These are phyloP conservation scores for Liparis tanakae DNA, from an alignment of 2,797 vertebrate species.

Conservation along the genomic window DNA sequence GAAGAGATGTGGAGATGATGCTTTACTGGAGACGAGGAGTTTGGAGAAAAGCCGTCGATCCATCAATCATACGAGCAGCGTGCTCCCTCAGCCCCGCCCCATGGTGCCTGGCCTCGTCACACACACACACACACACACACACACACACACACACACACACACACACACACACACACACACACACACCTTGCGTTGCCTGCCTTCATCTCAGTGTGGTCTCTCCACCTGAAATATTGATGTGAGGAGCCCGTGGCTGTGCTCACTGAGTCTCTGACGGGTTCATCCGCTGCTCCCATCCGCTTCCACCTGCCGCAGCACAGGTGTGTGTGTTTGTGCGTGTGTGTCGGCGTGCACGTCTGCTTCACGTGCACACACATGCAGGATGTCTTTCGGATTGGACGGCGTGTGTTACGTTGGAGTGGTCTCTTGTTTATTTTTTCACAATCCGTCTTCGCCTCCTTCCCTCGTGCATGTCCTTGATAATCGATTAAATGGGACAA, in stretches of 20 bases:
- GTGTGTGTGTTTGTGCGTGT: not conserved
- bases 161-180: not conserved
- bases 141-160: not conserved
- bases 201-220: conserved; percentile 51
- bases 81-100: conserved; percentile 17
- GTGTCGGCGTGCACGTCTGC: not conserved
- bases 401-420: too few relatives aligned
- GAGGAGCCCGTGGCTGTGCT: conserved; percentile 16
- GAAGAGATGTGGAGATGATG: conserved; percentile 2
- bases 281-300: conserved; percentile 9
- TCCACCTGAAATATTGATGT: conserved; percentile 61
- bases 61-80: conserved; percentile 22
- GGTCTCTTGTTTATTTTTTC: too few relatives aligned
- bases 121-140: too few relatives aligned
- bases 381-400: not conserved
- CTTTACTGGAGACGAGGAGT: not conserved
- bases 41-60: not conserved
- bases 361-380: not conserved
- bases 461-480: too few relatives aligned
- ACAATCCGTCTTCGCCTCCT: too few relatives aligned
- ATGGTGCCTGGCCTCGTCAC: conserved; percentile 20
- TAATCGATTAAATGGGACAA: too few relatives aligned
- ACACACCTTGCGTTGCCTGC: not conserved
- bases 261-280: conserved; percentile 4
- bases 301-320: not conserved